Evolutionary conservation across 1,140 invertebrate species (phyloP).

Genomic region (Drosophila varians): DNA sequence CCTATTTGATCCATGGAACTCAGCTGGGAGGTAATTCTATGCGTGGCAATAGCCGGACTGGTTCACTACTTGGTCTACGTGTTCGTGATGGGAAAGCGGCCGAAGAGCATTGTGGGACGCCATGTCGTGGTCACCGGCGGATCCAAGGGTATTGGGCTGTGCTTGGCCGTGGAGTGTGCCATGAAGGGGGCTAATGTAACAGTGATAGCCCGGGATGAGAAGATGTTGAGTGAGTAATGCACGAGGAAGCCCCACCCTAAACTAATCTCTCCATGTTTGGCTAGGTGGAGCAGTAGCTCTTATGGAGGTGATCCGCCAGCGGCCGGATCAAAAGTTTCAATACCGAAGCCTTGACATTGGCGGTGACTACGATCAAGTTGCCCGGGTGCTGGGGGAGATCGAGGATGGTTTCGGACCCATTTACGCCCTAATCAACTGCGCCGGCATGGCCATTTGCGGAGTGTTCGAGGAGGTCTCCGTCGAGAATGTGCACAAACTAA

Average conservation of each 20-base stretch:
- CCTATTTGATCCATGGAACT: conserved; percentile 45
- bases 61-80: conserved; percentile 51
- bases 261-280: neutral
- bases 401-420: conserved; percentile 89
- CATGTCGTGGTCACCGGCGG: conserved; percentile 94
- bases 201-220: conserved; percentile 92
- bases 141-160: conserved; percentile 97
- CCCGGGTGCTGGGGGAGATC: conserved; percentile 86
- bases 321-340: conserved; percentile 87
- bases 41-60: conserved; percentile 32
- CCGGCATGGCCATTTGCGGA: conserved; percentile 91
- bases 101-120: conserved; percentile 79
- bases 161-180: conserved; percentile 90
- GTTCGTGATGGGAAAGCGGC: conserved; percentile 70
- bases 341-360: conserved; percentile 90
- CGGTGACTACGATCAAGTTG: conserved; percentile 86
- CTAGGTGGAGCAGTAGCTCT: conserved; percentile 73
- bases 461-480: conserved; percentile 92
- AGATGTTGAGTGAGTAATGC: conserved; percentile 85
- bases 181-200: conserved; percentile 93
- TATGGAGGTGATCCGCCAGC: conserved; percentile 68
- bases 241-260: neutral
- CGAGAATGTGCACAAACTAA: conserved; percentile 88
- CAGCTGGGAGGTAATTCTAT: conserved; percentile 54
- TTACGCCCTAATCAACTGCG: conserved; percentile 96